Conservation (phyloP, 2,113 vertebrate species). For the Lepisosteus osseus region DNA sequence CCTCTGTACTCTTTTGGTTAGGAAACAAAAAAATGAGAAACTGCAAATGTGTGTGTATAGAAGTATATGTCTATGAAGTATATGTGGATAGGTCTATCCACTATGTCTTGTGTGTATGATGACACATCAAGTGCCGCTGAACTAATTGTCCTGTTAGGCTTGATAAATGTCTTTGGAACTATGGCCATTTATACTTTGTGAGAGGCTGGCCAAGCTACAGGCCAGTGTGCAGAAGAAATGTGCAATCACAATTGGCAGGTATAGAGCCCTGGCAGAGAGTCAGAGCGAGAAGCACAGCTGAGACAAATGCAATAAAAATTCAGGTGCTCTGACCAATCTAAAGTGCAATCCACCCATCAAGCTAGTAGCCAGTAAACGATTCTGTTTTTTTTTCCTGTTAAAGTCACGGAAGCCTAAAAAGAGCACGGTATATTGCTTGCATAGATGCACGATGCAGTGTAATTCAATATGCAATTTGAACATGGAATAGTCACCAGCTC, state of each 20-base stretch:
- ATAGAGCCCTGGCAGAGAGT: conserved; percentile 61
- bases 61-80: too few species aligned
- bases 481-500: too few species aligned
- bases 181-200: neutral
- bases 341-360: too few species aligned
- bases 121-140: neutral
- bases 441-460: too few species aligned
- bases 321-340: conserved; percentile 53
- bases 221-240: neutral
- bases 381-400: neutral
- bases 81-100: too few species aligned
- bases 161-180: conserved; percentile 10
- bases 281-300: conserved; percentile 56
- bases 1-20: too few species aligned
- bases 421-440: too few species aligned
- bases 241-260: conserved; percentile 43
- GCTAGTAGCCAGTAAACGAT: neutral
- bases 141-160: conserved; percentile 10
- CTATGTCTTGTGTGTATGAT: too few species aligned
- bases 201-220: neutral
- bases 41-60: too few species aligned
- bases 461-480: too few species aligned
- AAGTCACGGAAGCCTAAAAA: too few species aligned
- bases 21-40: too few species aligned
- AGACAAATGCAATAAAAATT: conserved; percentile 39